Base-by-base conservation (phyloP, 2,888 invertebrate genomes). In the Capitulum mitella region DNA sequence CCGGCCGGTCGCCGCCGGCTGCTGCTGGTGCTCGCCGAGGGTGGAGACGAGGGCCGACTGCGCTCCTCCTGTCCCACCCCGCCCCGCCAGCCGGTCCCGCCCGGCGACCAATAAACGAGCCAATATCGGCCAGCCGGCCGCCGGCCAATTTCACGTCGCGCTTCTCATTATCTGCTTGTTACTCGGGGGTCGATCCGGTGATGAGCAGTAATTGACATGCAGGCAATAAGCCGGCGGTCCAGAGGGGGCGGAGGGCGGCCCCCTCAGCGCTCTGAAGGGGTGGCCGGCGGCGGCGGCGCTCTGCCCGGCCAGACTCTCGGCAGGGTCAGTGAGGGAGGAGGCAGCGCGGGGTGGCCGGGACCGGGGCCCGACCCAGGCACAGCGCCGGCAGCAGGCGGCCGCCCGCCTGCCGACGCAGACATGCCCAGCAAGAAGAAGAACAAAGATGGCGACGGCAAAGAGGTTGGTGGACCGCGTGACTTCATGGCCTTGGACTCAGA, bases 161-260 rank as follows among this genome's bases (percentile, higher is more conserved):
- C n/a, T n/a, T n/a, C n/a, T n/a, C 77, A 79, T 61, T 80, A 79
- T 54, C 79, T 78, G 79, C 79, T 79, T 61, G 77, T 80, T 48
- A 79, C 77, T 14, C 77, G 78, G 32, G 77, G 80, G 34, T 80
- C 77, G 77, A 78, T 46, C 74, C 77, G 79, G 77, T 58, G 75
- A 78, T 78, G n/a, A 76, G 75, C 22, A 77, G 58, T 19, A 77
- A 78, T 78, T 37, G 77, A 34, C 61, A 74, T 37, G n/a, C 76
- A n/a, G n/a, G 58, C 51, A 3, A 76, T 32, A 48, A 19, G 48
- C 29, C 5, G 48, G 77, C 26, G 48, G 29, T 22, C 3, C 16
- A 26, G 77, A 48, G 77, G 29, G 54, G 77, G 29, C 26, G 61
- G 32, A 5, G 58, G 78, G 19, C 64, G 79, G 14, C 75, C 37